Percentiles rank a stretch among this genome's conserved stretches.
These are phyloP conservation scores for Brachionus rotundiformis DNA, from an alignment of 1,140 invertebrate genomes.

Conservation along the genomic window DNA sequence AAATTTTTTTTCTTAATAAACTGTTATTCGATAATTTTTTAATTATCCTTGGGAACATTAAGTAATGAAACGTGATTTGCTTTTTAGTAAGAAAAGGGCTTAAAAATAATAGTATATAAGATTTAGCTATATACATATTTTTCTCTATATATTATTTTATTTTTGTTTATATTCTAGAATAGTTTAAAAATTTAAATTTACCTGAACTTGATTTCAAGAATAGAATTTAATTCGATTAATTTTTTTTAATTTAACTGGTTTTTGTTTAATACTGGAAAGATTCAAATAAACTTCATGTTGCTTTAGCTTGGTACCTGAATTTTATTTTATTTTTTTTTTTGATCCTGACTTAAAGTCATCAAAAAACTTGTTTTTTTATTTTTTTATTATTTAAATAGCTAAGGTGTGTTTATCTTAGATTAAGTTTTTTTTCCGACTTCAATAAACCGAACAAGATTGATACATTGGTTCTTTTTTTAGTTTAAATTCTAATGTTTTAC, in stretches of 20 bases:
- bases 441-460: background rate
- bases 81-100: background rate
- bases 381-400: background rate
- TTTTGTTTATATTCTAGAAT: background rate
- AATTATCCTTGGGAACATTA: constrained; percentile 39
- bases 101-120: background rate
- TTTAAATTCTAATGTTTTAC: background rate
- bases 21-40: constrained; percentile 6
- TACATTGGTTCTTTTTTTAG: background rate
- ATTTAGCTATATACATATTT: background rate
- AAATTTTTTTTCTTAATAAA: background rate
- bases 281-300: background rate
- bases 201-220: constrained; percentile 9
- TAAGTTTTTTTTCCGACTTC: background rate
- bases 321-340: background rate
- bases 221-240: constrained; percentile 1
- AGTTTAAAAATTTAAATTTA: background rate
- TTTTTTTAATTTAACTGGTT: background rate
- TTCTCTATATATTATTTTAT: background rate
- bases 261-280: constrained; percentile 9
- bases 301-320: constrained; percentile 1
- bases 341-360: background rate
- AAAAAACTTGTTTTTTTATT: background rate
- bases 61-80: constrained; percentile 43
- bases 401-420: background rate